A percentile compares a stretch with the other conserved stretches of the same genome.
Conservation (phyloP, 2,797 vertebrate species). For the Knipowitschia caucasica region DNA sequence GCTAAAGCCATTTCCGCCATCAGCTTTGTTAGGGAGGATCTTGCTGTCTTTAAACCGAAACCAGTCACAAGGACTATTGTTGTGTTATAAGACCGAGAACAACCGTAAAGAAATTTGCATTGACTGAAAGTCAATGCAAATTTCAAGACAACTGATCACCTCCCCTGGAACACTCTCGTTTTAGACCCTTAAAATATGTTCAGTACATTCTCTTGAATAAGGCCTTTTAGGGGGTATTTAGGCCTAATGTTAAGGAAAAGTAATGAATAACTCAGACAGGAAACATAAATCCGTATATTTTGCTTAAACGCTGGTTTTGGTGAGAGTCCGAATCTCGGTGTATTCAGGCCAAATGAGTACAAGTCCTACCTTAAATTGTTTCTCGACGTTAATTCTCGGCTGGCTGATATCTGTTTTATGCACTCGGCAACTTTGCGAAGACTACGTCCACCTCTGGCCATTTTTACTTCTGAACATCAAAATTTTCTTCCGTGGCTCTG, state of each 20-base stretch:
- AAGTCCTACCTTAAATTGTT: slow-evolving; percentile 68
- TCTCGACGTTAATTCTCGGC: slow-evolving; percentile 54
- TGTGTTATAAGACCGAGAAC: not conserved
- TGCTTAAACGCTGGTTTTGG: too few relatives aligned
- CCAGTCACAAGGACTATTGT: not conserved
- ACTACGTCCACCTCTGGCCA: slow-evolving; percentile 75
- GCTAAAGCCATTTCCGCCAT: not conserved
- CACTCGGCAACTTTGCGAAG: slow-evolving; percentile 68
- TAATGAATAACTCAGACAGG: too few relatives aligned
- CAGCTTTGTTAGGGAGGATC: not conserved
- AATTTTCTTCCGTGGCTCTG: slow-evolving; percentile 11
- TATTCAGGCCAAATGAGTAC: not conserved
- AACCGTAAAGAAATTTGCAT: too few relatives aligned
- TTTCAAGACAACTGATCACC: too few relatives aligned
- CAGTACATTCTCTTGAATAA: too few relatives aligned
- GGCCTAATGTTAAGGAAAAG: too few relatives aligned
- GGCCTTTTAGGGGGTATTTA: too few relatives aligned
- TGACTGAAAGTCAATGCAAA: too few relatives aligned
- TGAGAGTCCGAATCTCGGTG: too few relatives aligned
- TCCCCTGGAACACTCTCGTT: too few relatives aligned
- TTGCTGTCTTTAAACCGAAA: not conserved
- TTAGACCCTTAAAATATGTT: too few relatives aligned
- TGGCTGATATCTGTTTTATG: slow-evolving; percentile 57
- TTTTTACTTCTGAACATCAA: slow-evolving; percentile 55
- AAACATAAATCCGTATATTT: too few relatives aligned